phyloP scores from a whole-genome alignment of 2,113 vertebrate species.

The Hypomesus transpacificus region DNA sequence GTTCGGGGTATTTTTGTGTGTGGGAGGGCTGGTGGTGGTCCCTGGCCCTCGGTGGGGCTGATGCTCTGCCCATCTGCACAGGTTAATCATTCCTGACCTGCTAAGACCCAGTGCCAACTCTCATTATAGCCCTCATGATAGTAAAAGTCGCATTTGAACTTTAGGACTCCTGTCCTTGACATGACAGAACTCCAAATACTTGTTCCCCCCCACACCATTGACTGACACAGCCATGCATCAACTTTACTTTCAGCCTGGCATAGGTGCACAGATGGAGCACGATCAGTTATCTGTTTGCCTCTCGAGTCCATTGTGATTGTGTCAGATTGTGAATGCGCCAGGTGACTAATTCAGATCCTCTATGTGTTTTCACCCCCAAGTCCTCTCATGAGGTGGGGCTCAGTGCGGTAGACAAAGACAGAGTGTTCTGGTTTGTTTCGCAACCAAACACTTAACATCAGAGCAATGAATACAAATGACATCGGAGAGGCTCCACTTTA shows the following conservation, averaged over 20 bases:
- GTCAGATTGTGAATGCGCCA: conserved; percentile 9
- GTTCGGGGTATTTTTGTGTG: conserved; percentile 12
- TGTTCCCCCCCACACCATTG: background rate
- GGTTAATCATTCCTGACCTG: conserved; percentile 66
- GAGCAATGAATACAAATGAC: conserved; percentile 67
- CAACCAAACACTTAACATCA: conserved; percentile 71
- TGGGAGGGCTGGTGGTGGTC: conserved; percentile 5
- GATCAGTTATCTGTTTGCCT: background rate
- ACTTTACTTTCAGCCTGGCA: too few species aligned
- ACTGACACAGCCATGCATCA: too few species aligned
- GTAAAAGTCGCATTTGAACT: conserved; percentile 38
- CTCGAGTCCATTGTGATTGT: background rate
- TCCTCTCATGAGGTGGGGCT: conserved; percentile 42
- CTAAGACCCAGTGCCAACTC: conserved; percentile 53
- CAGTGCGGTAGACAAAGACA: conserved; percentile 56
- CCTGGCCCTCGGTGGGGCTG: conserved; percentile 45
- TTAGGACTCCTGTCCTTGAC: conserved; percentile 7
- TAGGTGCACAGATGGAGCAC: too few species aligned
- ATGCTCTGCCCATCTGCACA: conserved; percentile 61
- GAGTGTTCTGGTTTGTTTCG: conserved; percentile 61
- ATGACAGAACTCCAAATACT: background rate
- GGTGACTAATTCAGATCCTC: conserved; percentile 22
- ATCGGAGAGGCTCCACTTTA: conserved; percentile 60
- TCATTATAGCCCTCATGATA: conserved; percentile 53
- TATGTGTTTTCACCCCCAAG: conserved; percentile 34